Percentiles rank a stretch among this genome's conserved stretches.
Evolutionary conservation across 37 sponge, comb jelly and placozoan genomes (phyloP).

Genomic region (Chondrosia reniformis): DNA sequence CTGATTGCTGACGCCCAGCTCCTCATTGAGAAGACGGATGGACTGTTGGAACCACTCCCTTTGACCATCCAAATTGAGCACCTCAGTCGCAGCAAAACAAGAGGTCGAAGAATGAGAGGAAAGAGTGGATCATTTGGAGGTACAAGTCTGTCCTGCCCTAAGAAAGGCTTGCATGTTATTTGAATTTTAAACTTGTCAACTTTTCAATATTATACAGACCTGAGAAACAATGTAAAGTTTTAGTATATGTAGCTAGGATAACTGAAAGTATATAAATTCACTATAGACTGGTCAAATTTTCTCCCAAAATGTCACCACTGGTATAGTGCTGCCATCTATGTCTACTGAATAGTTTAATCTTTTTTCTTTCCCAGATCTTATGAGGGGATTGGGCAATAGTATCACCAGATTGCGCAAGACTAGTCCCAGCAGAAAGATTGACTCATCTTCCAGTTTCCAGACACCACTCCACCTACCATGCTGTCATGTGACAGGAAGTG

Average conservation of each 20-base stretch:
- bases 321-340: too few species aligned
- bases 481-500: neutral
- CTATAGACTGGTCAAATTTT: too few species aligned
- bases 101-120: neutral
- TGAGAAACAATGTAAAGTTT: too few species aligned
- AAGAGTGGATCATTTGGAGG: slow-evolving; percentile 22
- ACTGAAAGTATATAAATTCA: too few species aligned
- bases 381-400: slow-evolving; percentile 13
- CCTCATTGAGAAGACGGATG: neutral
- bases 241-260: too few species aligned
- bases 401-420: neutral
- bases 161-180: too few species aligned
- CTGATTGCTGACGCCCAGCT: neutral
- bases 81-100: neutral
- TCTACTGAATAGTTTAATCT: too few species aligned
- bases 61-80: neutral
- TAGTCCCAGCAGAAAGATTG: neutral
- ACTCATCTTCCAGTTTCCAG: neutral
- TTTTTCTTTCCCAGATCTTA: neutral
- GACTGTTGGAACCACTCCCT: neutral
- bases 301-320: too few species aligned
- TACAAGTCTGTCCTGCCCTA: neutral
- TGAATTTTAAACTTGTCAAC: too few species aligned
- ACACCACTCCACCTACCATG: too few species aligned
- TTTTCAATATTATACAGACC: too few species aligned